Base-by-base conservation (phyloP, 2,113 vertebrate genomes). In the Colistium nudipinnis region DNA sequence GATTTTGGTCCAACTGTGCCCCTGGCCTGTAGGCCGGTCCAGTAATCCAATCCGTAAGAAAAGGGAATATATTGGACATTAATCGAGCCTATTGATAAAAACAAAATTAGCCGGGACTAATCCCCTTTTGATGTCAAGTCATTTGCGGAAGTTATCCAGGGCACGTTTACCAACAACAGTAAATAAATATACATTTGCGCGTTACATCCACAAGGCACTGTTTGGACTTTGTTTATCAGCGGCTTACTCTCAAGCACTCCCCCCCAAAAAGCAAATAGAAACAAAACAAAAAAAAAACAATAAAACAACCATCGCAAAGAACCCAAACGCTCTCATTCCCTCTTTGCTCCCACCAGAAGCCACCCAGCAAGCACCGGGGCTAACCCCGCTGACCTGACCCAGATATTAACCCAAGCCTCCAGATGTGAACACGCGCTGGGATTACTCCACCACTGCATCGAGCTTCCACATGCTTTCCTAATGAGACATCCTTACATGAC, bases 321-420 rank as follows among this genome's bases (percentile, higher is more conserved):
- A 62, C 60, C 55, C 76, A 62, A 82, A 84, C 51, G 17, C 51
- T 76, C 33, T 43, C 39, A 44, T 35, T 60, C 53, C 22, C 80
- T 75, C 24, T 73, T 12, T 47, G 45, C 80, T 70, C 67, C 59
- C 62, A 85, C 74, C 80, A 80, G 82, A 86, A 87, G 82, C 78
- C 84, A 84, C 86, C 76, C 76, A 85, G 81, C 28, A 43, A 82
- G 70, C 82, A 87, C 83, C 78, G 72, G 72, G 71, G 74, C 79
- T 80, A 57, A 88, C 82, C 87, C 77, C n/a, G 76, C 69, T 91
- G 90, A 91, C 91, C 90, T 91, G 92, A 93, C 91, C 91, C 89
- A 93, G 82, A 91, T 92, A 91, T 92, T 90, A 92, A 89, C 90
- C 88, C 81, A 74, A 87, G 88, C 84, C 88, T 92, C 92, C 91